phyloP scores from a whole-genome alignment of 1,140 invertebrate species.

The Tetragonula clypearis region DNA sequence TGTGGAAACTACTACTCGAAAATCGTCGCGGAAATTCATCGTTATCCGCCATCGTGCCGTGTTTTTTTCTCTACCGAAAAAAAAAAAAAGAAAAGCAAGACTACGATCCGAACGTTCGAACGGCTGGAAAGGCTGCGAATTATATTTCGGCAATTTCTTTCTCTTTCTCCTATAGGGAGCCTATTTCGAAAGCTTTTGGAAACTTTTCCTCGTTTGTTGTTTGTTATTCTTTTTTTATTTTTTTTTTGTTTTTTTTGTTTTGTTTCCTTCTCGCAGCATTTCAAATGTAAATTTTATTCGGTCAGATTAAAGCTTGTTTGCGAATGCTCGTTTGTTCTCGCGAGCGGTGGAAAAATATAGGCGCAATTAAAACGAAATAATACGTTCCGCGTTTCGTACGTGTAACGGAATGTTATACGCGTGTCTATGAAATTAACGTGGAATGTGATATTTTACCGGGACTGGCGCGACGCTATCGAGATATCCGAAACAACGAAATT shows the following conservation, averaged over 20 bases:
- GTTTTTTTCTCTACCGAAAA: slow-evolving; percentile 25
- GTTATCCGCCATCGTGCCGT: slow-evolving; percentile 31
- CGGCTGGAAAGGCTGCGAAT: neutral
- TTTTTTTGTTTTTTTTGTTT: no score
- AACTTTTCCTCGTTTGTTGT: neutral
- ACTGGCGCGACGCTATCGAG: neutral
- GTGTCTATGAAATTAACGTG: neutral
- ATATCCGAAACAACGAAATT: neutral
- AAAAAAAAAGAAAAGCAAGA: neutral
- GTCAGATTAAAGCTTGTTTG: neutral
- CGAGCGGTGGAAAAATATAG: neutral
- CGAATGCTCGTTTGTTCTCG: no score
- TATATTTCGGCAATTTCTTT: no score
- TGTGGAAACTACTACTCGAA: no score
- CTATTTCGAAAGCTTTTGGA: neutral
- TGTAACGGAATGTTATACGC: neutral
- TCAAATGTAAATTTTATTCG: neutral
- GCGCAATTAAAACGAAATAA: neutral
- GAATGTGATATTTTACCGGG: neutral
- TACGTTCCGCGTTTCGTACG: neutral
- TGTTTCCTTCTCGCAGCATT: neutral
- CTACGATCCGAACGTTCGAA: neutral
- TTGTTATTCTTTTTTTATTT: no score
- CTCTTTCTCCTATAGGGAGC: neutral
- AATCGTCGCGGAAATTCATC: slow-evolving; percentile 55